These are phyloP conservation scores for Phoenicopterus ruber DNA, from an alignment of 2,113 vertebrate species.

Conservation along the genomic window DNA sequence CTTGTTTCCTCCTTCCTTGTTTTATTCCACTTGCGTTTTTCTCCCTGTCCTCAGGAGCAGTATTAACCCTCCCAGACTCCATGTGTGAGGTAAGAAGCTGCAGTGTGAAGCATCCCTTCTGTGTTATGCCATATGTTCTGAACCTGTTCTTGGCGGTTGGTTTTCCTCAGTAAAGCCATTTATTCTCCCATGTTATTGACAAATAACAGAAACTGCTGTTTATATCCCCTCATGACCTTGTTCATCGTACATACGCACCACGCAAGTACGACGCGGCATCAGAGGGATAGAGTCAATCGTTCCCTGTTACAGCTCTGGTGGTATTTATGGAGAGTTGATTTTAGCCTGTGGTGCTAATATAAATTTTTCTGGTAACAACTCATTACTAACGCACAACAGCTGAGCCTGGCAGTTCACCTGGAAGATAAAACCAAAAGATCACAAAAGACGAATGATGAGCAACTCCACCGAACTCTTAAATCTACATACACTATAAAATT, in stretches of 20 bases:
- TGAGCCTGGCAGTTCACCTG: neutral
- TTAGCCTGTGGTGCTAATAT: neutral
- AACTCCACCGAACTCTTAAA: neutral
- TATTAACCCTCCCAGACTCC: neutral
- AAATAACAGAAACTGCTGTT: neutral
- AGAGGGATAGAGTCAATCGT: neutral
- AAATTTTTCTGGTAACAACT: neutral
- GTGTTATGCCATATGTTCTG: neutral
- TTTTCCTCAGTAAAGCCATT: neutral
- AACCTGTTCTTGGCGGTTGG: neutral
- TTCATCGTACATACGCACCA: accelerated
- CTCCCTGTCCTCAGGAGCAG: neutral
- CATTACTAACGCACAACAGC: accelerated
- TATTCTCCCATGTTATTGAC: neutral
- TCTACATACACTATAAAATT: neutral
- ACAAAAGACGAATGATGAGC: neutral
- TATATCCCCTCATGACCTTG: neutral
- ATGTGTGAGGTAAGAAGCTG: neutral
- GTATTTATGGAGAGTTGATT: neutral
- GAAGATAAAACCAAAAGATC: neutral
- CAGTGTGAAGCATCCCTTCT: neutral
- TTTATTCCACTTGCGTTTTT: neutral
- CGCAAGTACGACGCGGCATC: neutral
- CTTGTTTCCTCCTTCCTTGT: neutral
- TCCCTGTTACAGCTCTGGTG: neutral